Base-by-base conservation (phyloP, 2,113 vertebrate species). In the Meles meles region DNA sequence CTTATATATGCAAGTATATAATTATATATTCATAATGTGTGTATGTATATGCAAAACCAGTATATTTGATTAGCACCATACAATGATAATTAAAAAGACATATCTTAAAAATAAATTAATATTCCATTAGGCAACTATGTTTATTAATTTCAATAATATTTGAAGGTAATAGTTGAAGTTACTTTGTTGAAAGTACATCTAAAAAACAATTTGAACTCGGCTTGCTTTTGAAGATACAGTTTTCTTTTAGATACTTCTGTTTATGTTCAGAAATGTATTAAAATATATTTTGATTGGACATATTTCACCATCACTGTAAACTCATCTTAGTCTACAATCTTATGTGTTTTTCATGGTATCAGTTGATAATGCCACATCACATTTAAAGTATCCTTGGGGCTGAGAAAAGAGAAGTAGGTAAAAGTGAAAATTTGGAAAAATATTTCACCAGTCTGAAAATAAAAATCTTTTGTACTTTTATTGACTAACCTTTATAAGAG, bases 361-460 rank as follows among this genome's bases (percentile, higher is more conserved):
- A 84, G 61, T 25, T 80, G 25, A 81, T 90, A 88, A 42, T 92
- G n/a, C 21, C 57, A 44, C 37, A 86, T 96, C n/a, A 61, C 31
- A 11, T 93, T 95, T 91, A 63, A 97, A 93, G 89, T 93, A 76
- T 87, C 34, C 76, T 71, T 49, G 15, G 42, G 14, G 59, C 39
- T 93, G 15, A 89, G 42, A 94, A 94, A 81, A 61, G 44, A 44
- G 29, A 92, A 90, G 74, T 67, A 95, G 59, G 72, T 69, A 85
- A 96, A 96, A 74, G 25, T 88, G 55, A 82, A 96, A 90, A 71
- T 57, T 82, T 18, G 20, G 42, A 67, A 83, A 23, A 88, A 34
- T 88, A 86, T 92, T 94, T 94, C 85, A 61, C 77, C 85, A 80
- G 9, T 61, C 65, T 65, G n/a, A 96, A 96, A 94, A 84, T 44